Base-by-base conservation (phyloP, 2,888 invertebrate species). In the Diabrotica balteata region DNA sequence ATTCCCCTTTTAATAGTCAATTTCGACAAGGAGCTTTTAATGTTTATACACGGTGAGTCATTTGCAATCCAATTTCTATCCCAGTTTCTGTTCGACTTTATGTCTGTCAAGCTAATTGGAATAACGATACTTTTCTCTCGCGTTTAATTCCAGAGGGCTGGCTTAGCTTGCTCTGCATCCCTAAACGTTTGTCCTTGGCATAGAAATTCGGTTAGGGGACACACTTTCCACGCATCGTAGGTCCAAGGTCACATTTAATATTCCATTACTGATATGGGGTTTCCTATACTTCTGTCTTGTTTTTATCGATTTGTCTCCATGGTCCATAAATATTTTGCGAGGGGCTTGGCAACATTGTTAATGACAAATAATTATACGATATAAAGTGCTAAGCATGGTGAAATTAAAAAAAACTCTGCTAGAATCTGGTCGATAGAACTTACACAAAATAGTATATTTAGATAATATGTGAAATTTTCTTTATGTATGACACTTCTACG, bases 131-230 rank as follows among this genome's bases (percentile, higher is more conserved):
- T 67, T 67, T 67, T 68, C 62, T 59, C 68, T 55, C 60, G 57
- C 60, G 55, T 60, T 64, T 51, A 63, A 64, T 64, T 64, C 53
- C 47, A 58, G 59, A 65, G 52, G 61, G 63, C 59, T 57, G 60
- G 17, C 55, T 57, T 52, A 45, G 49, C 53, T 68, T 53, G 68
- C 62, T 53, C 57, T 55, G 42, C 59, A 62, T 62, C 68, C 68
- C 68, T 66, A 68, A 68, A 59, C 58, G 66, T 61, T 44, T 65
- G 68, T 61, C 68, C 68, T 68, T 68, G 68, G 65, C 68, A 68
- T 62, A 68, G 65, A 68, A 68, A 68, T 65, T 62, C 53, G 58
- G 58, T 60, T 68, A 49, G 65, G 61, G 57, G 68, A 62, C 68
- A 68, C 62, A 68, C 64, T 68, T 68, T 62, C 59, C 65, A 59